Percentiles rank a stretch among this genome's conserved stretches.
Evolutionary conservation across 2,888 invertebrate species (phyloP).

Genomic region (Listrodromus nycthemerus): DNA sequence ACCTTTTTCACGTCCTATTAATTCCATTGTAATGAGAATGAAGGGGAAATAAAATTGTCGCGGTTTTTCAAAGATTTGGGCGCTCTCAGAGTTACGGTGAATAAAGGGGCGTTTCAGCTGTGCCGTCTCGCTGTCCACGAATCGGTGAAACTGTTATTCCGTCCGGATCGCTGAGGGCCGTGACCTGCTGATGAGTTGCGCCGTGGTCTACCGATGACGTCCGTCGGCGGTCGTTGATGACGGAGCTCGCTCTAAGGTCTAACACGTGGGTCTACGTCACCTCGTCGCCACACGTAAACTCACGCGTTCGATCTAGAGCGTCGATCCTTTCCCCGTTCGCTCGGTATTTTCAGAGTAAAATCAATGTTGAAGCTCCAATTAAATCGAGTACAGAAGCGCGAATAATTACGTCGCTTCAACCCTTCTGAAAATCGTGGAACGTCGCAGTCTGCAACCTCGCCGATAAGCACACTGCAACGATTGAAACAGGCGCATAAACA

Average conservation of each 20-base stretch:
- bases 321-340: constrained; percentile 61
- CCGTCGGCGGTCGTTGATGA: constrained; percentile 61
- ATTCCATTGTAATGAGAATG: not conserved
- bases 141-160: not conserved
- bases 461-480: not conserved
- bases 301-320: constrained; percentile 84
- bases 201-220: constrained; percentile 32
- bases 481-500: constrained; percentile 22
- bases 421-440: constrained; percentile 8
- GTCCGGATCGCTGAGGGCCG: not conserved
- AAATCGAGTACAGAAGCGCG: not conserved
- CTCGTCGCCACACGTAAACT: constrained; percentile 83
- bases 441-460: not conserved
- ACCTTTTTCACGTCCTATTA: not conserved
- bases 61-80: not conserved
- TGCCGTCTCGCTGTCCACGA: not conserved
- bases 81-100: not conserved
- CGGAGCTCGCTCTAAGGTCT: constrained; percentile 83
- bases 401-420: not conserved
- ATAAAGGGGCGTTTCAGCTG: not conserved
- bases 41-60: not conserved
- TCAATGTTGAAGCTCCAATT: not conserved
- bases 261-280: constrained; percentile 84
- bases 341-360: not conserved
- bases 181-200: not conserved